Percentiles rank a stretch among this genome's conserved stretches.
Conservation (phyloP, 2,113 vertebrate genomes). For the Chrysemys picta region DNA sequence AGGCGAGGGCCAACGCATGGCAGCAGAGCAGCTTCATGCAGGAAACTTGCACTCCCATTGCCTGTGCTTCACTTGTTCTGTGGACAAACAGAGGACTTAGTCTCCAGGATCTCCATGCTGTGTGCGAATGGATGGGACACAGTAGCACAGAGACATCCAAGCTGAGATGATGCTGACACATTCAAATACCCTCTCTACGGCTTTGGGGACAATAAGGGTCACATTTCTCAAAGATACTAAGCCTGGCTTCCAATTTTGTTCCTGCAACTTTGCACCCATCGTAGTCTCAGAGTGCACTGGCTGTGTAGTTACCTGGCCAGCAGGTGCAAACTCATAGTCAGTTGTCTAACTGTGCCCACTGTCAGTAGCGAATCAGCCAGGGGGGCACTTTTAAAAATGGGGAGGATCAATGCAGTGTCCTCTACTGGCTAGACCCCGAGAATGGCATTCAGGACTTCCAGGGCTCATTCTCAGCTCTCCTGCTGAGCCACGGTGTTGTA, state of each 20-base stretch:
- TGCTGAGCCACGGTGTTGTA: too few species aligned
- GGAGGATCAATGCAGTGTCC: background rate
- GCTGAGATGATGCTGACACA: background rate
- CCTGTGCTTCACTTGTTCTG: slow-evolving; percentile 40
- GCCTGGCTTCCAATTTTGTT: background rate
- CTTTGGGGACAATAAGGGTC: background rate
- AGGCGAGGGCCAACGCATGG: slow-evolving; percentile 32
- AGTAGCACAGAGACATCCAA: background rate
- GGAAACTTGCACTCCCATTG: background rate
- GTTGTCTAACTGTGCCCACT: background rate
- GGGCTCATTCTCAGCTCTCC: background rate
- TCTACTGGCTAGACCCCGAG: background rate
- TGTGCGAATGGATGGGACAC: background rate
- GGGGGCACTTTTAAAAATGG: background rate
- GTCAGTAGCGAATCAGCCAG: background rate
- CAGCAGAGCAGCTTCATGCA: slow-evolving; percentile 6
- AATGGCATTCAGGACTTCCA: background rate
- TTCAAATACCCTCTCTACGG: background rate
- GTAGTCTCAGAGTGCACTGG: background rate
- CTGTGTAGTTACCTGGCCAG: background rate
- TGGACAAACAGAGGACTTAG: slow-evolving; percentile 52
- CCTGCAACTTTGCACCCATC: background rate
- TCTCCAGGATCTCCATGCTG: background rate
- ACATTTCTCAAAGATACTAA: background rate
- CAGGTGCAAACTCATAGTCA: background rate